Percentiles rank a stretch among this genome's conserved stretches.
These are phyloP conservation scores for Dryobotodes eremita DNA, from an alignment of 2,888 invertebrate species.

Conservation along the genomic window DNA sequence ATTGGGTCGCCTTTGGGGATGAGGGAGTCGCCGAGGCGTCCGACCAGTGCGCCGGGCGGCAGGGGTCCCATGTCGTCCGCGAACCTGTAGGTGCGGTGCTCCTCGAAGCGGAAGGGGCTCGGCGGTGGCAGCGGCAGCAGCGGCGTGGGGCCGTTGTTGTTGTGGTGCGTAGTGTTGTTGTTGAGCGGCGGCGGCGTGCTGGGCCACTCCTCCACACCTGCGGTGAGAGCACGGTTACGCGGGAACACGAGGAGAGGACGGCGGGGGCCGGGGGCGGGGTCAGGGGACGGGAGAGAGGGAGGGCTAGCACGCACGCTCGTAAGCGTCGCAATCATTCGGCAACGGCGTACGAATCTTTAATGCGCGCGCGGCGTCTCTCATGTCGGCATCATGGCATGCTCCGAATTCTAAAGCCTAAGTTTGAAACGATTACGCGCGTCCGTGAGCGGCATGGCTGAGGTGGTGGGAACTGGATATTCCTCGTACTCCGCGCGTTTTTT, in stretches of 20 bases:
- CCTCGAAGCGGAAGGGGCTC: constrained; percentile 95
- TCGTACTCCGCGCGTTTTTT: constrained; percentile 81
- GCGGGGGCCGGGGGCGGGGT: constrained; percentile 69
- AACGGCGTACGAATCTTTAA: constrained; percentile 77
- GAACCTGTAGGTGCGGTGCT: constrained; percentile 95
- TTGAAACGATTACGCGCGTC: constrained; percentile 84
- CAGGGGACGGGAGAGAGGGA: constrained; percentile 69
- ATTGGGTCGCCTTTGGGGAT: constrained; percentile 98
- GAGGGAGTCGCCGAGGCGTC: constrained; percentile 96
- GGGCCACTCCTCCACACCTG: constrained; percentile 90
- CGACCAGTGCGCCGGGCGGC: constrained; percentile 95
- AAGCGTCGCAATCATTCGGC: constrained; percentile 78
- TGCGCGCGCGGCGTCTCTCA: constrained; percentile 80
- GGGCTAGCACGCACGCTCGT: constrained; percentile 76
- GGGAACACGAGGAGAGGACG: constrained; percentile 95
- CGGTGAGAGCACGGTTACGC: constrained; percentile 88
- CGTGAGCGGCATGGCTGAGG: constrained; percentile 83
- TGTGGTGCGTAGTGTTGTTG: constrained; percentile 91
- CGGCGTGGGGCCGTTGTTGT: constrained; percentile 88
- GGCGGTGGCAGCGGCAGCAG: constrained; percentile 89
- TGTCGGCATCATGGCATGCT: constrained; percentile 74
- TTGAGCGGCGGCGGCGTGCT: constrained; percentile 89
- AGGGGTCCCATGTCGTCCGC: constrained; percentile 94
- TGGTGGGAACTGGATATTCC: constrained; percentile 83
- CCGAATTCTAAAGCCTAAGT: constrained; percentile 78